phyloP scores from a whole-genome alignment of 2,797 vertebrate species.

The Nyctalus aviator region DNA sequence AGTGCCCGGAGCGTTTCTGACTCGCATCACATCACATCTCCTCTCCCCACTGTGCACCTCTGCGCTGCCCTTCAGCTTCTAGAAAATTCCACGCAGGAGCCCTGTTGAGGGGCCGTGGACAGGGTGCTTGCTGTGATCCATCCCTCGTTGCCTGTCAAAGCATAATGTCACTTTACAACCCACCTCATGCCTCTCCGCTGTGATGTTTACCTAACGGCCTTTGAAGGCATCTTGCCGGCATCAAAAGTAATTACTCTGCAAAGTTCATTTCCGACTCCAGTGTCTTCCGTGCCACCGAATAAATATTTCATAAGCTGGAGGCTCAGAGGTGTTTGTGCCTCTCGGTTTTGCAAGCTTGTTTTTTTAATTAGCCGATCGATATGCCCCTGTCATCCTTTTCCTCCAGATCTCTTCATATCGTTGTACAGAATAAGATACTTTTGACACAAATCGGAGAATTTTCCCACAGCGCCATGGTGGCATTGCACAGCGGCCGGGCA shows the following conservation, averaged over 20 bases:
- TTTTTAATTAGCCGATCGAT: conserved; percentile 77
- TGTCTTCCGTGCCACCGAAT: conserved; percentile 82
- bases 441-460: conserved; percentile 72
- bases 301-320: conserved; percentile 86
- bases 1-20: neutral
- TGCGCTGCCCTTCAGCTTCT: neutral
- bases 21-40: neutral
- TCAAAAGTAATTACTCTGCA: conserved; percentile 87
- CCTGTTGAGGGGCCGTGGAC: neutral
- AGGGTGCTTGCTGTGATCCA: conserved; percentile 54
- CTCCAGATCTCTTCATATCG: conserved; percentile 76
- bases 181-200: conserved; percentile 57
- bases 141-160: conserved; percentile 68
- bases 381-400: conserved; percentile 66
- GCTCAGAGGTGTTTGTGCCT: conserved; percentile 80
- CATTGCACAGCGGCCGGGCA: rapidly evolving
- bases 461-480: neutral
- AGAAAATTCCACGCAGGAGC: neutral
- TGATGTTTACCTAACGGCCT: conserved; percentile 85
- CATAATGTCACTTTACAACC: conserved; percentile 9
- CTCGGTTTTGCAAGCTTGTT: conserved; percentile 67
- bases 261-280: conserved; percentile 84
- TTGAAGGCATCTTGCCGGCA: conserved; percentile 81
- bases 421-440: conserved; percentile 72
- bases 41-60: neutral